Conservation (phyloP, 64 coral and sea anemone species). For the Montipora sp. region DNA sequence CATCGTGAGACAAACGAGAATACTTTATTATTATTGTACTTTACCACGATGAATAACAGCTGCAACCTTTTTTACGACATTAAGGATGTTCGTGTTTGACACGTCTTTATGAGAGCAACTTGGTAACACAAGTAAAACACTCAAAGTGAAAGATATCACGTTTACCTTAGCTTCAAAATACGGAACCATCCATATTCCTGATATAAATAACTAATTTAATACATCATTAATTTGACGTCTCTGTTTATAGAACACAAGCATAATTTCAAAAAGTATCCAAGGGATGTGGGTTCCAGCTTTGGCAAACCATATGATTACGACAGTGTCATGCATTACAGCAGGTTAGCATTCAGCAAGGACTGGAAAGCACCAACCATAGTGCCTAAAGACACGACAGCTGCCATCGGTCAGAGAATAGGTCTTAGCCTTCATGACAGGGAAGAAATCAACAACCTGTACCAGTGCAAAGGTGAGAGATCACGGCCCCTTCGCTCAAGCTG, state of each 20-base stretch:
- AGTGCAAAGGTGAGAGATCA: slow-evolving; percentile 33
- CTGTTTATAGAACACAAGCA: slow-evolving; percentile 34
- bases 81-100: too few relatives aligned
- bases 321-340: slow-evolving; percentile 69
- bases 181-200: too few relatives aligned
- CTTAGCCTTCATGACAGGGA: slow-evolving; percentile 47
- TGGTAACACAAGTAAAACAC: too few relatives aligned
- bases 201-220: too few relatives aligned
- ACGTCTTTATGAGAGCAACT: too few relatives aligned
- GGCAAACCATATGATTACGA: slow-evolving; percentile 71
- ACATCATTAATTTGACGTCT: not conserved
- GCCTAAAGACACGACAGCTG: slow-evolving; percentile 1
- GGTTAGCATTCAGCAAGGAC: slow-evolving; percentile 44
- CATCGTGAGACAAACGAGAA: too few relatives aligned
- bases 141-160: too few relatives aligned
- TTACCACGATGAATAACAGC: too few relatives aligned
- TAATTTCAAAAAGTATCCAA: slow-evolving; percentile 59
- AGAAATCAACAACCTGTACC: slow-evolving; percentile 61
- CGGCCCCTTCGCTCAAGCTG: too few relatives aligned
- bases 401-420: slow-evolving; percentile 54
- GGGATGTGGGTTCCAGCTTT: slow-evolving; percentile 35
- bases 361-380: slow-evolving; percentile 17
- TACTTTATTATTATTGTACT: too few relatives aligned
- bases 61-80: too few relatives aligned
- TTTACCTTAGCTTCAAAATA: too few relatives aligned